Percentiles rank a stretch among this genome's conserved stretches.
Conservation (phyloP, 2,888 invertebrate genomes). For the Tenodera sinensis region DNA sequence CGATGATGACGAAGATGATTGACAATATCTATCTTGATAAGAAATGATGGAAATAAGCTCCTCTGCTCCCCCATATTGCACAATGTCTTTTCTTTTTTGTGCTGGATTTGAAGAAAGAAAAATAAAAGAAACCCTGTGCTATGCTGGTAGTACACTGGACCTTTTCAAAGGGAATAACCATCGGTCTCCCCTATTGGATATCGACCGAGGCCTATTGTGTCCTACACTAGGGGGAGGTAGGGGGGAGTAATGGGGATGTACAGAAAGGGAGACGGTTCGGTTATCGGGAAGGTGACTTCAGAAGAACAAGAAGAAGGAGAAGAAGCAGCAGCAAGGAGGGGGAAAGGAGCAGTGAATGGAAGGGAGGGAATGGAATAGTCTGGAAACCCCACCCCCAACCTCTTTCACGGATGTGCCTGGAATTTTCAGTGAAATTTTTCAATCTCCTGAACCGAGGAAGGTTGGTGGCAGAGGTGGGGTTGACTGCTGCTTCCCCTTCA, state of each 20-base stretch:
- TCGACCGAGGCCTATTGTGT: constrained; percentile 6
- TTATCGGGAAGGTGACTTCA: neutral
- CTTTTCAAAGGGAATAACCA: neutral
- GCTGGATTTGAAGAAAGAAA: neutral
- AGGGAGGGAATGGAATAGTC: neutral
- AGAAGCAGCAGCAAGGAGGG: neutral
- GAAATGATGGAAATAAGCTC: neutral
- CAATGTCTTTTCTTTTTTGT: neutral
- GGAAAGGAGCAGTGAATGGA: neutral
- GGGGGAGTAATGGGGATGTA: neutral
- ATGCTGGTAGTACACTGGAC: neutral
- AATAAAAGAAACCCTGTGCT: neutral
- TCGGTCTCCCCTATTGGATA: neutral
- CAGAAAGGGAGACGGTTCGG: neutral
- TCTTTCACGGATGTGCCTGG: constrained; percentile 20
- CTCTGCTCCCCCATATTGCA: neutral
- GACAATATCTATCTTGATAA: neutral
- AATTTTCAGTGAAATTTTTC: constrained; percentile 29
- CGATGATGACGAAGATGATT: neutral
- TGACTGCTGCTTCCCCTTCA: neutral
- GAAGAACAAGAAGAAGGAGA: neutral
- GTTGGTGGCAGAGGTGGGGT: neutral
- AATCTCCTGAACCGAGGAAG: constrained; percentile 15
- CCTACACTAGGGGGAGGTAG: neutral
- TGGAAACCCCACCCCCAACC: constrained; percentile 5